Conservation (phyloP, 2,888 invertebrate genomes). For the Tricholauxania praeusta region DNA sequence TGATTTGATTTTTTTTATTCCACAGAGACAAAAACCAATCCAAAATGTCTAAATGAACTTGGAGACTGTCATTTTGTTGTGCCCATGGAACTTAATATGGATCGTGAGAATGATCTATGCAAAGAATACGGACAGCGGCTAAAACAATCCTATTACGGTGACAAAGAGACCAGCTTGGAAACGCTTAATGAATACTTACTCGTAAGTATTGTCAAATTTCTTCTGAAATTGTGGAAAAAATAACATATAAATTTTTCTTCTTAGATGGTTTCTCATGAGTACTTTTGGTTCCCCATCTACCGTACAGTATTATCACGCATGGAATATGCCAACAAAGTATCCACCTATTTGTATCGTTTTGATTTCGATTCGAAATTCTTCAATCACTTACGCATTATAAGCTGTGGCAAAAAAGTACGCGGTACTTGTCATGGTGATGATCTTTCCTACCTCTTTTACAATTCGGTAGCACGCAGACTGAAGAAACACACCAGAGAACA, state of each 20-base stretch:
- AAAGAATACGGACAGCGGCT: slow-evolving; percentile 61
- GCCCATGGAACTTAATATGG: slow-evolving; percentile 63
- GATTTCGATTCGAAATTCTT: slow-evolving; percentile 67
- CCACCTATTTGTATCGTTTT: slow-evolving; percentile 67
- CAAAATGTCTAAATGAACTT: slow-evolving; percentile 62
- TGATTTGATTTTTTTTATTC: slow-evolving; percentile 1
- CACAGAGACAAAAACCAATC: slow-evolving; percentile 59
- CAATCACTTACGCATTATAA: slow-evolving; percentile 65
- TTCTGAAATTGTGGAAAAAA: background rate
- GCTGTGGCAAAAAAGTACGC: slow-evolving; percentile 64
- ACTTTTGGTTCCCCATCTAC: slow-evolving; percentile 67
- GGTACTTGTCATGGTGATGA: slow-evolving; percentile 67
- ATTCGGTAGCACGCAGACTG: slow-evolving; percentile 61
- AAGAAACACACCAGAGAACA: slow-evolving; percentile 62
- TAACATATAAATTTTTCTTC: background rate
- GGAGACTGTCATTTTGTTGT: slow-evolving; percentile 63
- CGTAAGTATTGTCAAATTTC: slow-evolving; percentile 48
- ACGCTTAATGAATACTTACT: slow-evolving; percentile 65
- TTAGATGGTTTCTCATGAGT: slow-evolving; percentile 66
- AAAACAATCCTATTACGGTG: slow-evolving; percentile 60
- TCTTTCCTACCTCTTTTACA: slow-evolving; percentile 66
- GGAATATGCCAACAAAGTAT: slow-evolving; percentile 56
- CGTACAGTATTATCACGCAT: slow-evolving; percentile 64
- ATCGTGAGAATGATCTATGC: slow-evolving; percentile 60
- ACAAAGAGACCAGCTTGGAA: slow-evolving; percentile 62